Percentiles rank a stretch among this genome's conserved stretches.
These are phyloP conservation scores for Stomorhina lunata DNA, from an alignment of 2,888 invertebrate genomes.

Conservation along the genomic window DNA sequence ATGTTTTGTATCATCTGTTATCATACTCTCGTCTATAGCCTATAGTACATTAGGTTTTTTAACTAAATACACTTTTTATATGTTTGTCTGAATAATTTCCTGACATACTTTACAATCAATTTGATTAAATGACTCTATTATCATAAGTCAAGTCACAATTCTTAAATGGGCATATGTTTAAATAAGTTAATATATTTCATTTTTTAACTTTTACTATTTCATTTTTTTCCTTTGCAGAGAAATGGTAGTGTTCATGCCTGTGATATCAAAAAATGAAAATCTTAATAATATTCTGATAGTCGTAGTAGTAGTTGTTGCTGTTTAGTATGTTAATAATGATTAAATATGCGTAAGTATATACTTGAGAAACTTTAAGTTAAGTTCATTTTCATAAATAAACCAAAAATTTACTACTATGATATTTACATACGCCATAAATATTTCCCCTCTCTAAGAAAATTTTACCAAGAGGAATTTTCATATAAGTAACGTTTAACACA, in stretches of 20 bases:
- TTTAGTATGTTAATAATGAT: constrained; percentile 45
- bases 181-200: constrained; percentile 16
- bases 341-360: constrained; percentile 50
- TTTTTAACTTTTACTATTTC: neutral
- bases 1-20: too few species aligned
- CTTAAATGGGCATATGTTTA: constrained; percentile 51
- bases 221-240: neutral
- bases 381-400: constrained; percentile 64
- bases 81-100: neutral
- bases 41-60: neutral
- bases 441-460: neutral
- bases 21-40: too few species aligned
- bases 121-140: neutral
- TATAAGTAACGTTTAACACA: too few species aligned
- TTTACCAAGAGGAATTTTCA: neutral
- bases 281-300: neutral
- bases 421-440: constrained; percentile 58
- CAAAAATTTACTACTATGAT: constrained; percentile 47
- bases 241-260: too few species aligned
- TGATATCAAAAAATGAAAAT: neutral
- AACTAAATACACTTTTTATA: neutral
- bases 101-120: neutral
- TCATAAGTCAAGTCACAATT: constrained; percentile 4
- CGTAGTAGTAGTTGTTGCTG: constrained; percentile 8
- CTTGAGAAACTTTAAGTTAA: constrained; percentile 44